Base-by-base conservation (phyloP, 1,140 invertebrate genomes). In the Lepidostoma basale region DNA sequence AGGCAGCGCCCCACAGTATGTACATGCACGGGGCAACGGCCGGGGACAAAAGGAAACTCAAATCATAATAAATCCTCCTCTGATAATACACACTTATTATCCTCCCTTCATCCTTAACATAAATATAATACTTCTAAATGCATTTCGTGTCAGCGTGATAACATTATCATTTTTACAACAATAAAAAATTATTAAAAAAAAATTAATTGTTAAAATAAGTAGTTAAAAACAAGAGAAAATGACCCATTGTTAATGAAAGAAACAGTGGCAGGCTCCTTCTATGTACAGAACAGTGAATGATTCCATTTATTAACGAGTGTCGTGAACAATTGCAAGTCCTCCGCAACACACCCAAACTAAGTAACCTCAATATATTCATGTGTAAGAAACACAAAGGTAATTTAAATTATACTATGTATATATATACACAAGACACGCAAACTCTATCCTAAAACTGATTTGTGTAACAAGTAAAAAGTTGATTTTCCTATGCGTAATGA, bases 161-260 rank as follows among this genome's bases (percentile, higher is more conserved):
- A 59, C 39, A 59, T 39, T 59, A 59, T 56, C 26, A 10, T 59
- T 42, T 59, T 59, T 59, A 59, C 56, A 59, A 42, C 42, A 40
- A 59, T 59, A 54, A 65, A 65, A 49, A 52, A 39, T 54, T 65
- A 12, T 39, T 44, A 69, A 66, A 74, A 68, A 62, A 59, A 69
- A 66, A 47, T 80, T 82, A 81, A 81, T 81, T 79, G 77, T 80
- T 79, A 82, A 83, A 81, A 82, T 80, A 81, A 81, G 80, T 81
- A 81, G 79, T 81, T 81, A 81, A 81, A 83, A 82, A 82, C 81
- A 82, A 83, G 77, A 80, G 77, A 77, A 75, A 79, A 82, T 69
- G 81, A 78, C 79, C 79, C 79, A 74, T 78, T 78, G 79, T 78
- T 18, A 49, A 67, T 22, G 33, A 67, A 33, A 49, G 56, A 62